Percentiles rank a stretch among this genome's conserved stretches.
phyloP scores from a whole-genome alignment of 2,888 invertebrate species.

The Spilarctia lutea region DNA sequence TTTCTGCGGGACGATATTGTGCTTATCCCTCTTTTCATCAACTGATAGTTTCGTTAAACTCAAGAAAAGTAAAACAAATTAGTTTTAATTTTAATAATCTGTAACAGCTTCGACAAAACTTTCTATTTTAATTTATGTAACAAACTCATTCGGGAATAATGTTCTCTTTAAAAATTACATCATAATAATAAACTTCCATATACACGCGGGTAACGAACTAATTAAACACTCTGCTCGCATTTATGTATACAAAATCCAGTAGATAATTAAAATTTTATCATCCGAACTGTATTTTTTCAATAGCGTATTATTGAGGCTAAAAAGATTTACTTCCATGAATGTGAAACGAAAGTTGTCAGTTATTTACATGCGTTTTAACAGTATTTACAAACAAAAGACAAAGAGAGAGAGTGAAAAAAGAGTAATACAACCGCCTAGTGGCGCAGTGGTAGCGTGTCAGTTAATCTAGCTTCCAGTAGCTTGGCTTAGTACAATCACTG shows the following conservation, averaged over 20 bases:
- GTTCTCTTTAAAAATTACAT: background rate
- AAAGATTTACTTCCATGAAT: background rate
- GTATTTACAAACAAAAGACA: background rate
- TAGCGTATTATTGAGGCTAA: background rate
- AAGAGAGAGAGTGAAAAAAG: background rate
- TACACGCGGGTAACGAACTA: background rate
- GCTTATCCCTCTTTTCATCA: too few species aligned
- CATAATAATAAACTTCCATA: background rate
- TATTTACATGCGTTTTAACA: background rate
- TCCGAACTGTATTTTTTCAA: constrained; percentile 1
- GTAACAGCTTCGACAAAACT: too few species aligned
- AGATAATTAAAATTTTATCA: constrained; percentile 5
- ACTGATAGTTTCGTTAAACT: too few species aligned
- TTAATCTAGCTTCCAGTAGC: too few species aligned
- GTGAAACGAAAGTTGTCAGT: background rate
- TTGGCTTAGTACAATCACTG: too few species aligned
- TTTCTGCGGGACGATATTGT: too few species aligned
- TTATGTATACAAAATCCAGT: constrained; percentile 2
- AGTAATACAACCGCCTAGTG: background rate
- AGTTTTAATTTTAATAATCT: too few species aligned
- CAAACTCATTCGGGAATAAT: background rate
- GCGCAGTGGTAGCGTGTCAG: too few species aligned
- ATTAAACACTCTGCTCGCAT: background rate
- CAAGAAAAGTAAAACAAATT: too few species aligned
- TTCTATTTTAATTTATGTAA: too few species aligned